Evolutionary conservation across 2,113 vertebrate genomes (phyloP), one percentile per base, ranked within the genome.

Genomic region (Boleophthalmus pectinirostris): DNA sequence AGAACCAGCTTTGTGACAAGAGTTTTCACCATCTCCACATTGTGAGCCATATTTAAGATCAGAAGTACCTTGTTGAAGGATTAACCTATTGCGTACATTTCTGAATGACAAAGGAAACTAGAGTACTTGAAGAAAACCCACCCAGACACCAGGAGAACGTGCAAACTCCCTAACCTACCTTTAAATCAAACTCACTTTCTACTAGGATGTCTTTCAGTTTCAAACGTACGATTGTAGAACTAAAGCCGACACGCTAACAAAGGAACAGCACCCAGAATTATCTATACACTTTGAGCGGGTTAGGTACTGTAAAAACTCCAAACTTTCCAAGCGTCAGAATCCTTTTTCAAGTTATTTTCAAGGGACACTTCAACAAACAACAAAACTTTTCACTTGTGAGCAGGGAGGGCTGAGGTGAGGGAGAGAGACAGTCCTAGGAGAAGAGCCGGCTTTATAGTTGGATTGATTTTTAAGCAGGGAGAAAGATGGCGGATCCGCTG

Each of bases 381-480:
- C 56, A 57, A 58, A 84, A 81, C 67, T 69, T 79, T 74, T 66
- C 15, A 63, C 68, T 69, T 11, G 33, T 51, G 38, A 29, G 68
- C 47, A 71, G 73, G 47, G 25, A 47, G 38, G 51, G 69, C 25
- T 43, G 81, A 79, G 82, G 78, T 82, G 35, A 69, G 49, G 15
- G 49, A 47, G 25, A 29, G 13, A 57, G 69, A 58, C 57, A 56
- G 68, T 56, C 65, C 73, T 74, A n/a, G 43, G 72, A 88, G 77
- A 69, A 57, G 63, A 61, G 46, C 70, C 38, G 58, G 68, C 68
- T 81, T 87, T 78, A 47, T 66, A 46, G 73, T 20, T 33, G 66
- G 82, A 89, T 87, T 86, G 87, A 89, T 90, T 89, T 86, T 73
- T 77, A 83, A 82, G 82, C 77, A 82, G 81, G 82, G 21, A 86